Base-by-base conservation (phyloP, 2,113 vertebrate species). In the Gambusia affinis region DNA sequence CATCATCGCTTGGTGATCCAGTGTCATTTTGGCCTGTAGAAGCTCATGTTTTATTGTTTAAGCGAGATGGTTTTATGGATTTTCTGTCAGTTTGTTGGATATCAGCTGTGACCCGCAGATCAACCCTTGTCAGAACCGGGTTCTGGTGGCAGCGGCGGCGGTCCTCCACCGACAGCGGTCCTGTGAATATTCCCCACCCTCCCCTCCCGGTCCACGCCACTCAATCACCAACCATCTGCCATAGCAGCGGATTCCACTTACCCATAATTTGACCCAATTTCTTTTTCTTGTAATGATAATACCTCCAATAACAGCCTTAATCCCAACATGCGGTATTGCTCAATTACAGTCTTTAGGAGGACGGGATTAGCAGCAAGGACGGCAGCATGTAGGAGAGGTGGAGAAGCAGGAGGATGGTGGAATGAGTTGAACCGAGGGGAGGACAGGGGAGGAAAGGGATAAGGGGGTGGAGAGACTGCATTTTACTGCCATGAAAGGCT, bases 301-400 rank as follows among this genome's bases (percentile, higher is more conserved):
- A 91, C 81, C 91, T 85, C 70, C 88, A 93, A 89, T 93, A 92
- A 93, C 88, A 91, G 89, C 76, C 73, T 82, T 94, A 95, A 95
- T 95, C 92, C 93, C 91, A 90, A 87, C 91, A 93, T 72, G 88
- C 87, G 61, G 82, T 69, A 60, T 86, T 89, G 89, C 90, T 94
- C 92, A 94, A 92, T 95, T 95, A 94, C 90, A 91, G 91, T 88
- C 90, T 91, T 93, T 89, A 90, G 93, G 88, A 92, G 91, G 89
- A 93, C 82, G 76, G 92, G 92, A 94, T 93, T 94, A 93, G 84
- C 82, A 89, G 85, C 70, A 75, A 81, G 79, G 82, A 86, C 87
- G 79, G 85, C 7, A 57, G 64, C 35, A 10, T 33, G 47, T 60
- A 29, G 66, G 67, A 60, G 70, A 63, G 63, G 51, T 57, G 54